phyloP scores from a whole-genome alignment of 2,888 invertebrate genomes.

The Agonum fuliginosum region DNA sequence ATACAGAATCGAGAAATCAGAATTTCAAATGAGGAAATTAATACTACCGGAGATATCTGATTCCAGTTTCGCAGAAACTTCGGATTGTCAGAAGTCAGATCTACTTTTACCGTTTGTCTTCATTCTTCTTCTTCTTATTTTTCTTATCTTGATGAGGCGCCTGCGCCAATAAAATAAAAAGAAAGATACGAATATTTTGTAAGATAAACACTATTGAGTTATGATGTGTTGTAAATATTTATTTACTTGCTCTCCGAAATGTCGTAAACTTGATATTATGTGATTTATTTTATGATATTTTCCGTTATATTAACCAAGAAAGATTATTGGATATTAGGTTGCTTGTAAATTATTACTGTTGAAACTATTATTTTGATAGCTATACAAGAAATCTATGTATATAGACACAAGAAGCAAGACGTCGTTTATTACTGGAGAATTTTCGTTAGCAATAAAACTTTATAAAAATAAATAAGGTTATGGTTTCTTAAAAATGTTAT shows the following conservation, averaged over 20 bases:
- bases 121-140: neutral
- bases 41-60: neutral
- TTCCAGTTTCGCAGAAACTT: slow-evolving; percentile 11
- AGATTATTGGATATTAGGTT: neutral
- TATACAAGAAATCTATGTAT: too few species aligned
- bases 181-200: neutral
- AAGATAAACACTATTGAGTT: neutral
- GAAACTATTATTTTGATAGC: neutral
- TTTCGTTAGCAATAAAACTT: too few species aligned
- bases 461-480: too few species aligned
- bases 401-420: too few species aligned
- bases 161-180: slow-evolving; percentile 7
- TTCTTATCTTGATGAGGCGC: too few species aligned
- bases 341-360: neutral
- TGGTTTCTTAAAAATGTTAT: too few species aligned
- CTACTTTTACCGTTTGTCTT: neutral
- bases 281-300: slow-evolving; percentile 2
- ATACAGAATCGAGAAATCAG: neutral
- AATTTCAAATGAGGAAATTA: slow-evolving; percentile 19
- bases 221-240: neutral
- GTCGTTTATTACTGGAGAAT: too few species aligned
- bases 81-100: too few species aligned
- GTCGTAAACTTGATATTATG: slow-evolving; percentile 2
- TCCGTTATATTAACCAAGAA: neutral
- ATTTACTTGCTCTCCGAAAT: neutral